These are phyloP conservation scores for Indri indri DNA, from an alignment of 2,113 vertebrate genomes.

Conservation along the genomic window DNA sequence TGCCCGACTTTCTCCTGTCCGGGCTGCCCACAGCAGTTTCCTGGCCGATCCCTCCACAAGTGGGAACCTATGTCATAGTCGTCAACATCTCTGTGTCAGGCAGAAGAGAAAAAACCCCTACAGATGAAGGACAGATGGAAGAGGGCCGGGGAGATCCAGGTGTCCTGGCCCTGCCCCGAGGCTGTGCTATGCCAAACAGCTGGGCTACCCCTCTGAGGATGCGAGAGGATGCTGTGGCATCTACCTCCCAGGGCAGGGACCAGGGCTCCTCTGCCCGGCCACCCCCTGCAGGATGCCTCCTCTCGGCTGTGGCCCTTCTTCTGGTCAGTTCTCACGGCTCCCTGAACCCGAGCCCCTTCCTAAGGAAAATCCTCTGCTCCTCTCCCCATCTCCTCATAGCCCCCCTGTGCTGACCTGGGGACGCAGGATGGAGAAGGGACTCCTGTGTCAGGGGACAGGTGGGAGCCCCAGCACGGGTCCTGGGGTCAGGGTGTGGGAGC, in stretches of 20 bases:
- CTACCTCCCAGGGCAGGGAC: not conserved
- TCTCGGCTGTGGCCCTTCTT: not conserved
- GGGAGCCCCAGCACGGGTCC: not conserved
- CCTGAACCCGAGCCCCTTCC: not conserved
- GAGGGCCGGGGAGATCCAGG: not conserved
- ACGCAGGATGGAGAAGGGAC: not conserved
- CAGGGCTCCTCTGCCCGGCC: not conserved
- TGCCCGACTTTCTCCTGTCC: no score
- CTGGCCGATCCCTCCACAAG: not conserved
- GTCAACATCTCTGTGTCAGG: not conserved
- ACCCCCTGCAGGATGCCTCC: not conserved
- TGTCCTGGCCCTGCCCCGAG: accelerated
- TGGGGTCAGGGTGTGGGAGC: slow-evolving; percentile 60
- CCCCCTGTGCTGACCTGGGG: not conserved
- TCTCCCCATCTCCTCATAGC: not conserved
- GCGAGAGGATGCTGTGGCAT: not conserved
- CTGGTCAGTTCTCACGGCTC: not conserved
- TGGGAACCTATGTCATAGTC: not conserved
- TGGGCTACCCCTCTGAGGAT: not conserved
- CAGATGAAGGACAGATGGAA: not conserved
- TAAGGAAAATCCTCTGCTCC: not conserved
- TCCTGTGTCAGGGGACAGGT: not conserved
- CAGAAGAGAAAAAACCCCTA: not conserved
- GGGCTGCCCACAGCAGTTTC: not conserved
- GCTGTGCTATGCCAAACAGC: not conserved